These are phyloP conservation scores for Apamea epomidion DNA, from an alignment of 2,888 invertebrate species.

Conservation along the genomic window DNA sequence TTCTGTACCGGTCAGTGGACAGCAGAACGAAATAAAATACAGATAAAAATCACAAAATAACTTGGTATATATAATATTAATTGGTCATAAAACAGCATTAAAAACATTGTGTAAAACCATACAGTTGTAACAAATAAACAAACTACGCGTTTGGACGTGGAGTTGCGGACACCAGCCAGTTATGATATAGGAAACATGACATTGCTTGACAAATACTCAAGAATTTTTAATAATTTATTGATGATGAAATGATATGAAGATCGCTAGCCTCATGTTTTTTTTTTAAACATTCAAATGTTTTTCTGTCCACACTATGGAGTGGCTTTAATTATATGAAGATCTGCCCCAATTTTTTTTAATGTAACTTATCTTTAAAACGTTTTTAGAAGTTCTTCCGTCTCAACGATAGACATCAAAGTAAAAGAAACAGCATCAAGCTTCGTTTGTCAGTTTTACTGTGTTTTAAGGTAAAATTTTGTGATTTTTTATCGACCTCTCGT, in stretches of 20 bases:
- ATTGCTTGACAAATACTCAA: background rate
- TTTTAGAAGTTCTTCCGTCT: background rate
- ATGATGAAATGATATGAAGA: background rate
- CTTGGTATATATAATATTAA: conserved; percentile 11
- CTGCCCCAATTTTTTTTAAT: background rate
- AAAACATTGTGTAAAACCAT: conserved; percentile 15
- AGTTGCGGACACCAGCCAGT: background rate
- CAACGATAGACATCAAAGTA: background rate
- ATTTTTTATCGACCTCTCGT: no score
- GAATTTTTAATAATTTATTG: background rate
- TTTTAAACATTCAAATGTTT: no score
- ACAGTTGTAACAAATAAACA: conserved; percentile 4
- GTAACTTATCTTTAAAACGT: background rate
- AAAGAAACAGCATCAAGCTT: background rate
- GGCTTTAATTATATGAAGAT: background rate
- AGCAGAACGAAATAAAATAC: background rate
- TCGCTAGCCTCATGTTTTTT: no score
- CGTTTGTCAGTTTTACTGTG: background rate
- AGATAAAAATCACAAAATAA: conserved; percentile 33
- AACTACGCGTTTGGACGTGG: background rate
- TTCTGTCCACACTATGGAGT: no score
- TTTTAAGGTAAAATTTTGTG: no score
- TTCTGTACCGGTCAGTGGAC: background rate
- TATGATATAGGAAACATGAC: background rate
- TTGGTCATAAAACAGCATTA: conserved; percentile 25